Conservation (phyloP, 2,797 vertebrate genomes). For the Pseudochirops corinnae region DNA sequence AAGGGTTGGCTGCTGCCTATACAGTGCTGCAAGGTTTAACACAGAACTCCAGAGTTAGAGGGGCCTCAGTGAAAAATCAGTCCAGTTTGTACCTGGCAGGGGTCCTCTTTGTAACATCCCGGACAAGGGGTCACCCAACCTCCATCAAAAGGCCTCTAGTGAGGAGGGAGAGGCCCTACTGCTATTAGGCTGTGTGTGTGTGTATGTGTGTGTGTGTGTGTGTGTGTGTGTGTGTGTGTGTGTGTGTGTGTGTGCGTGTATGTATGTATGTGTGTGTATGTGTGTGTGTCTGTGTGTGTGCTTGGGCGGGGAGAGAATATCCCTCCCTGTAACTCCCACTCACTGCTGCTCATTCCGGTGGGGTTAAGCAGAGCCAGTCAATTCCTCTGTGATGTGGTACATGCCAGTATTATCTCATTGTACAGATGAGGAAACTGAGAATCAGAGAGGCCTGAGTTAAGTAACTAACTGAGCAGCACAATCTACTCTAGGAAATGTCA, state of each 20-base stretch:
- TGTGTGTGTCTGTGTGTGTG: no score
- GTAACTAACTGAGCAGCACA: background rate
- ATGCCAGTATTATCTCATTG: background rate
- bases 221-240: no score
- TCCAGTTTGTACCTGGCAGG: background rate
- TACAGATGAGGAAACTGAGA: background rate
- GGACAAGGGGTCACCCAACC: background rate
- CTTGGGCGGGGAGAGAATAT: background rate
- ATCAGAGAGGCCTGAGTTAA: background rate
- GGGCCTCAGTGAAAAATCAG: background rate
- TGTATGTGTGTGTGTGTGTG: no score
- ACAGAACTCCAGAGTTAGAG: background rate
- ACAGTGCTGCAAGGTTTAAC: background rate
- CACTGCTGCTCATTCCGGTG: background rate
- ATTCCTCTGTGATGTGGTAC: background rate
- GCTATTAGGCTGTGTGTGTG: no score
- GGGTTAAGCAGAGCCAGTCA: background rate
- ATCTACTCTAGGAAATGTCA: background rate
- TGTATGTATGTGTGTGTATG: no score
- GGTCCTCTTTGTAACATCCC: background rate
- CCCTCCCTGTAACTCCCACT: background rate
- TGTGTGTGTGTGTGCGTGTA: no score
- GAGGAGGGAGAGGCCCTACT: no score
- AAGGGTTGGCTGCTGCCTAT: background rate
- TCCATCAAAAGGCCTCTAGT: no score